Conservation (phyloP, 1,140 invertebrate species). For the Euura lappo region DNA sequence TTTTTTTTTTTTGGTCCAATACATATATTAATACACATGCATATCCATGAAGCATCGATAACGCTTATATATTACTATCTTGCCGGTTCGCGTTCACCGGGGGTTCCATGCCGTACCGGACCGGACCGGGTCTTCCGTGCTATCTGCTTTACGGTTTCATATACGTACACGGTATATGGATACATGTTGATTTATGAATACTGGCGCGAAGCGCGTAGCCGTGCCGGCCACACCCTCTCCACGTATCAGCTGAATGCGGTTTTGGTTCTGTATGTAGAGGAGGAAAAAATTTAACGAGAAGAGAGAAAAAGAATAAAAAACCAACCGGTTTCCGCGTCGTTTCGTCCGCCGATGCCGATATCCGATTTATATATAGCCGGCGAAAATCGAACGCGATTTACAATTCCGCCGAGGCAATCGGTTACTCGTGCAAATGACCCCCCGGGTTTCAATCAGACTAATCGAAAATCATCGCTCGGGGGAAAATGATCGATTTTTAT, state of each 20-base stretch:
- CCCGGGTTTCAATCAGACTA: too few relatives aligned
- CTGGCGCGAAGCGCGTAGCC: not conserved
- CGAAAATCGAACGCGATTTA: too few relatives aligned
- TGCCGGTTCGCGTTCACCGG: conserved; percentile 2
- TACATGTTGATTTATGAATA: conserved; percentile 54
- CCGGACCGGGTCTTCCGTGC: conserved; percentile 17
- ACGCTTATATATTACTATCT: conserved; percentile 28
- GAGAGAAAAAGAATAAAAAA: not conserved
- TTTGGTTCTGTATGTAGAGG: not conserved
- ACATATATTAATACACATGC: too few relatives aligned
- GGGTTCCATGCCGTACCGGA: conserved; percentile 20
- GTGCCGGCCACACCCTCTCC: not conserved
- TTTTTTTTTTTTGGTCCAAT: conserved; percentile 46
- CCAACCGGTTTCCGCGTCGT: not conserved
- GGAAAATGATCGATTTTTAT: too few relatives aligned
- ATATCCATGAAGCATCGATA: conserved; percentile 46
- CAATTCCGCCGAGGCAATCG: too few relatives aligned
- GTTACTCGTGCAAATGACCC: too few relatives aligned
- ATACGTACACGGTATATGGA: not conserved
- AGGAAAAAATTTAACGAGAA: too few relatives aligned
- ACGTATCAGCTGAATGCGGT: not conserved
- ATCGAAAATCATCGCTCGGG: too few relatives aligned
- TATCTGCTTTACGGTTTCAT: conserved; percentile 23
- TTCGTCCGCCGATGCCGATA: too few relatives aligned
- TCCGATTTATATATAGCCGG: too few relatives aligned